Base-by-base conservation (phyloP, 2,797 vertebrate genomes). In the Catostomus latipinnis region DNA sequence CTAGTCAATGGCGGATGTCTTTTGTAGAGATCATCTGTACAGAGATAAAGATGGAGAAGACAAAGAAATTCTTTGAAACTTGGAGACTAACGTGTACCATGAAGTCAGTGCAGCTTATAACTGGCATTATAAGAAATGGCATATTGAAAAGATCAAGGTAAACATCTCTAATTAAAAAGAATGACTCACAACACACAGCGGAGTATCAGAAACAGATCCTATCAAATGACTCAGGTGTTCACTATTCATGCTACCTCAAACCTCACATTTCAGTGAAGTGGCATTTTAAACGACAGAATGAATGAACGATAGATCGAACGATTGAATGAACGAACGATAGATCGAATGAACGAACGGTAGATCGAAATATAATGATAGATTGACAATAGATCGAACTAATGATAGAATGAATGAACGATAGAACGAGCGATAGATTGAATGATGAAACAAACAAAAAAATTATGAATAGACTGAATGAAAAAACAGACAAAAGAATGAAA, bases 1-100 rank as follows among this genome's bases (percentile, higher is more conserved):
- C 74, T 74, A 66, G 34, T 50, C 66, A 71, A 68, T 63, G 72
- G 62, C 52, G 62, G 52, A 69, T 65, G 75, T 73, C 70, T 78
- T 83, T 70, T 48, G 48, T 66, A 16, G 18, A 54, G 61, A 81
- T 62, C 77, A 73, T 82, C 48, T 46, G 53, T 18, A 67, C n/a
- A 58, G 11, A 77, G 48, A 69, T 11, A 22, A 52, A 61, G 1
- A 49, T 34, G 8, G 6, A 70, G 53, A 12, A 43, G 53, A 70
- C 60, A 22, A 62, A 69, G 54, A 60, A 11, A 72, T 66, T 71
- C 43, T 65, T 0, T 57, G 68, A 54, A 71, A 79, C 76, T 61
- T 57, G 57, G 49, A 48, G 22, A 46, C 0, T 13, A 46, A 63
- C 61, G 9, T 34, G 34, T 34, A 34, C 34, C 34, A 4, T 58